These are phyloP conservation scores for Drosophila vallismaia DNA, from an alignment of 2,888 invertebrate genomes.

Conservation along the genomic window DNA sequence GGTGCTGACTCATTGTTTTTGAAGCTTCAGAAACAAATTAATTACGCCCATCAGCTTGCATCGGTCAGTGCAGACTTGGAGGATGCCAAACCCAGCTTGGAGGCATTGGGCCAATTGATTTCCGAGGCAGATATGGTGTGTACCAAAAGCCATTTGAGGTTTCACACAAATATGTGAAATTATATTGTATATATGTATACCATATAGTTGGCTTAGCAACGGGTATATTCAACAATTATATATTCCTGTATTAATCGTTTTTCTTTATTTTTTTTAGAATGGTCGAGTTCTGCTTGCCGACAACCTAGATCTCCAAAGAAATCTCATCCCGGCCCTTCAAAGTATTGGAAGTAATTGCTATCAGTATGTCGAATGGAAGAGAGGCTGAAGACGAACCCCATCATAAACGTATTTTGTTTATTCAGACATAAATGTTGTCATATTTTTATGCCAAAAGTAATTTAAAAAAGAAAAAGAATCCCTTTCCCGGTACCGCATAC, in stretches of 20 bases:
- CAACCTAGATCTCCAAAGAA: background rate
- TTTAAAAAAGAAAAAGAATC: no score
- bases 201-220: background rate
- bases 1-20: background rate
- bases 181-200: background rate
- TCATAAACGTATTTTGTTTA: no score
- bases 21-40: background rate
- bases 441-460: no score
- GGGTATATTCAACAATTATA: background rate
- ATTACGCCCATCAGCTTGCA: background rate
- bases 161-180: background rate
- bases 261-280: background rate
- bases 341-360: background rate
- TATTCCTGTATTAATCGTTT: background rate
- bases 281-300: background rate
- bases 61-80: background rate
- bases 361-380: background rate
- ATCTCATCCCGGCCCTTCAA: background rate
- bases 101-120: background rate
- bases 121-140: background rate
- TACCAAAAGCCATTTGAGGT: background rate
- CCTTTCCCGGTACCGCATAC: no score
- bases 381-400: no score
- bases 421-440: no score
- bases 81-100: background rate